Evolutionary conservation across 2,113 vertebrate species (phyloP), one percentile per base, ranked within the genome.

Genomic region (Paramisgurnus dabryanus): DNA sequence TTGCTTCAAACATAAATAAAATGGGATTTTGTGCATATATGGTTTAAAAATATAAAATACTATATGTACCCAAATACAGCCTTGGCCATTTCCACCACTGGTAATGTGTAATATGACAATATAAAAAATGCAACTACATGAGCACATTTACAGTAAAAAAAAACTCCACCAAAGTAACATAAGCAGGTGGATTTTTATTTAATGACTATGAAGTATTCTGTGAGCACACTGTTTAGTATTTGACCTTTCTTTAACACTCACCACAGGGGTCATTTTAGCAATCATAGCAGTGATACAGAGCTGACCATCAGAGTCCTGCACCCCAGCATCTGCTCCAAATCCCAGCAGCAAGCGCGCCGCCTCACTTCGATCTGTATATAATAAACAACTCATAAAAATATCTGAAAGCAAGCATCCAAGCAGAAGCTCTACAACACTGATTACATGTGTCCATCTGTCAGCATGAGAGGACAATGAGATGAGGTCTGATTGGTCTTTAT

Each of bases 241-340:
- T 53, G 12, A 53, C 0, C 4, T 53, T 53, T 13, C 9, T 55
- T 41, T 57, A 45, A 7, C 13, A 79, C 85, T 83, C 85, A 93
- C 92, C 88, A 92, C 89, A 27, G 89, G 64, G 63, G 87, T 86
- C 88, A 92, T 92, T 53, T 40, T 86, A 18, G 80, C 82, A 80
- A 92, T 93, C 87, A 93, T 85, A 73, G 90, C 90, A 12, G 87
- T 89, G 50, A 93, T 91, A 76, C 91, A 93, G 58, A 91, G 86
- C 80, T 92, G 90, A 71, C 90, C 90, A 4, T 91, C 90, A 71
- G 76, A 71, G 80, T 93, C 92, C 64, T 83, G 87, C 5, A 87
- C 79, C 1, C 90, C 88, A 8, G 89, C 90, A 47, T 90, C 82
- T 0, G 92, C 90, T 12, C 90, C 89, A 3, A 89, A 75, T 57